Conservation (phyloP, 2,888 invertebrate species). For the Clitarchus hookeri region DNA sequence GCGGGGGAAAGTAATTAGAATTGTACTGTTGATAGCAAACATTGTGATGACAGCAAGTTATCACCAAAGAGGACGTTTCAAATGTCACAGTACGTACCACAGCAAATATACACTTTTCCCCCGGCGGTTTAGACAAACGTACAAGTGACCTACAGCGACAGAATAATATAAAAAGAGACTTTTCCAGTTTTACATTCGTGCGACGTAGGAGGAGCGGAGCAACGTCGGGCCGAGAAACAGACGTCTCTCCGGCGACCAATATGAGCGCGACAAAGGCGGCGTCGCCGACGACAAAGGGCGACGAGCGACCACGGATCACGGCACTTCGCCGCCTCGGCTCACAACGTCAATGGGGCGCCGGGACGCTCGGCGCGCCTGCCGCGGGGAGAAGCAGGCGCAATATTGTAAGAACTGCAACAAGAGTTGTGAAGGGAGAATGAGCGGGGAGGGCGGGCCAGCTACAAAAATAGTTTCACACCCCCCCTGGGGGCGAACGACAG, state of each 20-base stretch:
- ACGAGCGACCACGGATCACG: background rate
- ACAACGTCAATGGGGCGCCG: background rate
- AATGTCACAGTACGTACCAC: too few species aligned
- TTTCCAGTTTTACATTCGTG: too few species aligned
- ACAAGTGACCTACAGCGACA: too few species aligned
- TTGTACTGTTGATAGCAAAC: too few species aligned
- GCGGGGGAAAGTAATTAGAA: too few species aligned
- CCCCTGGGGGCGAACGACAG: background rate
- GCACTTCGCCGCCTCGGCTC: background rate
- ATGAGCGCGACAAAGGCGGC: background rate
- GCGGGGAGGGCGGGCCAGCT: background rate
- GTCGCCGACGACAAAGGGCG: background rate
- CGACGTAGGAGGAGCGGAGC: background rate
- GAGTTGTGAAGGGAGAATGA: background rate
- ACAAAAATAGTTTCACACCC: conserved; percentile 14
- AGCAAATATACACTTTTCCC: too few species aligned
- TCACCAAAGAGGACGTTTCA: too few species aligned
- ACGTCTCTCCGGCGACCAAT: background rate
- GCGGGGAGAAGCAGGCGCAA: background rate
- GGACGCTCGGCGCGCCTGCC: background rate
- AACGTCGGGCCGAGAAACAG: background rate
- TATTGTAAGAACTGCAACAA: background rate
- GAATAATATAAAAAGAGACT: too few species aligned
- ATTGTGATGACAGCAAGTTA: too few species aligned
- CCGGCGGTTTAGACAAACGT: too few species aligned